Evolutionary conservation across 2,113 vertebrate species (phyloP).

Genomic region (Trematocara zebra): DNA sequence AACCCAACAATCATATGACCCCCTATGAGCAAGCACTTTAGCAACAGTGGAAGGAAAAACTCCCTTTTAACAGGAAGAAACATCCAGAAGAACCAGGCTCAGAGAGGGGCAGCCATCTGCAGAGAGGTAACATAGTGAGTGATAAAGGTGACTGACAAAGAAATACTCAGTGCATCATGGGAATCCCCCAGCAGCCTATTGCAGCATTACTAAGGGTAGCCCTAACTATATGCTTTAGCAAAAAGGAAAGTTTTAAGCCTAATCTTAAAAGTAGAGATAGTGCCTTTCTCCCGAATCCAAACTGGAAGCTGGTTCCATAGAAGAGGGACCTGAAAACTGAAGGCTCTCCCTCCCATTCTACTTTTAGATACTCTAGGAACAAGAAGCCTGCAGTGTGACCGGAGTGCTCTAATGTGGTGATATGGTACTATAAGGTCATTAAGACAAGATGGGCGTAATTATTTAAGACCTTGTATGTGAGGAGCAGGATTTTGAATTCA

Average conservation of each 20-base stretch:
- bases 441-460: background rate
- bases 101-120: fast-evolving
- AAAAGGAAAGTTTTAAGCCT: background rate
- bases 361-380: background rate
- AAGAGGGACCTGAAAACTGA: background rate
- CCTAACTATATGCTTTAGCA: background rate
- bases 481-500: background rate
- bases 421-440: background rate
- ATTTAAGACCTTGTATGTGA: background rate
- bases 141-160: background rate
- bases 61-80: background rate
- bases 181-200: background rate
- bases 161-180: background rate
- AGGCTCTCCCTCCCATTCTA: background rate
- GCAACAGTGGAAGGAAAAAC: background rate
- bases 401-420: background rate
- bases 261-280: background rate
- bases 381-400: background rate
- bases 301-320: background rate
- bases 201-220: background rate
- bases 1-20: background rate
- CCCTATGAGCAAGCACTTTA: background rate
- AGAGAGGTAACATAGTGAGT: background rate
- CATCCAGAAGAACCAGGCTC: background rate
- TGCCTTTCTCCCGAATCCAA: fast-evolving